These are phyloP conservation scores for Corythornis madagascariensis DNA, from an alignment of 2,113 vertebrate species.

Conservation along the genomic window DNA sequence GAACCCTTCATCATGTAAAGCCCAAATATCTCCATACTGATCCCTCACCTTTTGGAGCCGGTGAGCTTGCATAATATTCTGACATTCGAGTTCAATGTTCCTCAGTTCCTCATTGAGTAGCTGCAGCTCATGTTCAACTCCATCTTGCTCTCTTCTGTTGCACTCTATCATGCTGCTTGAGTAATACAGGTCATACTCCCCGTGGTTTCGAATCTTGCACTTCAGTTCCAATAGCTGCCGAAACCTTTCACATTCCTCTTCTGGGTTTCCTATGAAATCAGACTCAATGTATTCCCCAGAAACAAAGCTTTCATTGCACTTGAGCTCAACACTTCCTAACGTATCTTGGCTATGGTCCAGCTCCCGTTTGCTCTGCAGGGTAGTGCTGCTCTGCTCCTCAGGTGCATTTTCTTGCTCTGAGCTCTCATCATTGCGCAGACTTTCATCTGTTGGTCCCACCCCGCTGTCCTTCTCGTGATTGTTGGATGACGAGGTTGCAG, in stretches of 20 bases:
- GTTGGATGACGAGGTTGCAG: constrained; percentile 89
- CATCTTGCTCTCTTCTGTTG: constrained; percentile 83
- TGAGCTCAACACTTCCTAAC: constrained; percentile 69
- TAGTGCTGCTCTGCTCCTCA: constrained; percentile 78
- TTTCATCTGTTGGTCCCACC: constrained; percentile 81
- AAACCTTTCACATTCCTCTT: constrained; percentile 87
- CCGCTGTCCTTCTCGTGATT: constrained; percentile 86
- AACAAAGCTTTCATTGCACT: constrained; percentile 74
- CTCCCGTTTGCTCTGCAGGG: constrained; percentile 75
- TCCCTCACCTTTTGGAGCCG: constrained; percentile 82
- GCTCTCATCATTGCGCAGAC: constrained; percentile 81
- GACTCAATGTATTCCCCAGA: constrained; percentile 77
- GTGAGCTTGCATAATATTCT: constrained; percentile 96
- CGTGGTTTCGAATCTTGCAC: constrained; percentile 91
- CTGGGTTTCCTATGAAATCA: constrained; percentile 72
- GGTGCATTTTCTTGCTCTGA: constrained; percentile 85
- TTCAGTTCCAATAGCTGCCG: constrained; percentile 94
- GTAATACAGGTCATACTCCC: constrained; percentile 93
- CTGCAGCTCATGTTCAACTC: constrained; percentile 90
- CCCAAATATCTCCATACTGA: constrained; percentile 79
- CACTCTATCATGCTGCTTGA: constrained; percentile 89
- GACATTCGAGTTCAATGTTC: constrained; percentile 94
- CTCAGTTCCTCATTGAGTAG: constrained; percentile 94
- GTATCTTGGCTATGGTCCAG: constrained; percentile 73
- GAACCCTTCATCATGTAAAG: constrained; percentile 79